Conservation (phyloP, 2,797 vertebrate species). For the Premnoplex brunnescens region DNA sequence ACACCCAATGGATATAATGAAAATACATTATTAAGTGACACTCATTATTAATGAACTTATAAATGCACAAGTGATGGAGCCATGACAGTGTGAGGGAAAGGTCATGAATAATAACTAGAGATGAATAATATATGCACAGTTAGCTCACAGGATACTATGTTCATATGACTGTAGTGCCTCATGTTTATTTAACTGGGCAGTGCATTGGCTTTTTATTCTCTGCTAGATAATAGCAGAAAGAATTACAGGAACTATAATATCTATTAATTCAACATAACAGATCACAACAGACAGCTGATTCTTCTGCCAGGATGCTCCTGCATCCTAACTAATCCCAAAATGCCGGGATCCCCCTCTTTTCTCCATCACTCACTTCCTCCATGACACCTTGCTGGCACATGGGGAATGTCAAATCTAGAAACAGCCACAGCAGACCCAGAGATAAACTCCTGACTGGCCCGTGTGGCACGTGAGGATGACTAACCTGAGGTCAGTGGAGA, state of each 20-base stretch:
- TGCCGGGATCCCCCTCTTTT: not conserved
- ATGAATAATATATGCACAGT: slow-evolving; percentile 69
- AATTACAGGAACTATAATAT: not conserved
- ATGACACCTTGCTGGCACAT: not conserved
- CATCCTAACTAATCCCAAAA: not conserved
- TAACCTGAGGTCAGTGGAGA: not conserved
- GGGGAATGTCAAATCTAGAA: not conserved
- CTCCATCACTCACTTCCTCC: not conserved
- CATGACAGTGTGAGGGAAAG: slow-evolving; percentile 24
- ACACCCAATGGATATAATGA: slow-evolving; percentile 45
- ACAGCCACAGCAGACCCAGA: not conserved
- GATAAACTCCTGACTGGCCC: not conserved
- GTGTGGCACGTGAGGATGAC: not conserved
- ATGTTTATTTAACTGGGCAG: slow-evolving; percentile 63
- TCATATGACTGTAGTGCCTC: slow-evolving; percentile 42
- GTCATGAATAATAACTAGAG: slow-evolving; percentile 64
- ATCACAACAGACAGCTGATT: not conserved
- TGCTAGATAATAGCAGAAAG: not conserved
- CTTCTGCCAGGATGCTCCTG: not conserved
- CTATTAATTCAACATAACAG: not conserved
- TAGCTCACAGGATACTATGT: slow-evolving; percentile 48
- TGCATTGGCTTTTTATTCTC: slow-evolving; percentile 41
- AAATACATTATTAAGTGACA: slow-evolving; percentile 71
- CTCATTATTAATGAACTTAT: slow-evolving; percentile 70
- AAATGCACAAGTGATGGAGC: slow-evolving; percentile 61